Evolutionary conservation across 2,888 invertebrate species (phyloP).

Genomic region (Axea sp.): DNA sequence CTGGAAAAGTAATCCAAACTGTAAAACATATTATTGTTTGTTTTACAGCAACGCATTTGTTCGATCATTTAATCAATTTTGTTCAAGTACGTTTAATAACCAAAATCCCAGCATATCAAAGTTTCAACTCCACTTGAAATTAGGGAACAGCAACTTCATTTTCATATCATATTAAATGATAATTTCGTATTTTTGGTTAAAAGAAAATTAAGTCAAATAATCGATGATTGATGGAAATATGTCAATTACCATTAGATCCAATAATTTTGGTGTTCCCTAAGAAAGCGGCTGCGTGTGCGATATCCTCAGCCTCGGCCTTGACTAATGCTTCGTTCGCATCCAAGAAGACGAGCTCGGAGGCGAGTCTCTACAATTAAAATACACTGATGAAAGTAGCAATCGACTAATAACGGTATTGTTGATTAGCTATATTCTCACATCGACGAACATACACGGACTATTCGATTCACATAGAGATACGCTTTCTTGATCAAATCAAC

Average conservation of each 20-base stretch:
- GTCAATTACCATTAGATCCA: constrained; percentile 72
- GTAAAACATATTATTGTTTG: not conserved
- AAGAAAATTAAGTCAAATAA: constrained; percentile 1
- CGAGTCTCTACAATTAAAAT: constrained; percentile 79
- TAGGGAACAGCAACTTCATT: too few relatives aligned
- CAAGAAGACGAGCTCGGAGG: constrained; percentile 82
- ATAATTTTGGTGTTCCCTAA: constrained; percentile 81
- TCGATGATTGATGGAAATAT: constrained; percentile 21
- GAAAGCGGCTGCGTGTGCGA: constrained; percentile 83
- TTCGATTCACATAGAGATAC: constrained; percentile 58
- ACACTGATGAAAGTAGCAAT: constrained; percentile 60
- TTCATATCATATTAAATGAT: constrained; percentile 30
- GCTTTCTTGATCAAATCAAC: constrained; percentile 58
- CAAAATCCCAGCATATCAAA: too few relatives aligned
- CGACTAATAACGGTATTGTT: constrained; percentile 62
- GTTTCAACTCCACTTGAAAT: too few relatives aligned
- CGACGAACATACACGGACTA: constrained; percentile 33
- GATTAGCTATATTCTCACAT: constrained; percentile 60
- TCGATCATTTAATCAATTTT: too few relatives aligned
- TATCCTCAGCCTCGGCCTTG: constrained; percentile 84
- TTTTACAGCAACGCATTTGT: too few relatives aligned
- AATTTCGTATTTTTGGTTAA: not conserved
- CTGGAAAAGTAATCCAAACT: constrained; percentile 70
- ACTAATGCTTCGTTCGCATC: constrained; percentile 82
- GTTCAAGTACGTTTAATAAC: too few relatives aligned